Conservation (phyloP, 2,797 vertebrate genomes). For the Coilia nasus region DNA sequence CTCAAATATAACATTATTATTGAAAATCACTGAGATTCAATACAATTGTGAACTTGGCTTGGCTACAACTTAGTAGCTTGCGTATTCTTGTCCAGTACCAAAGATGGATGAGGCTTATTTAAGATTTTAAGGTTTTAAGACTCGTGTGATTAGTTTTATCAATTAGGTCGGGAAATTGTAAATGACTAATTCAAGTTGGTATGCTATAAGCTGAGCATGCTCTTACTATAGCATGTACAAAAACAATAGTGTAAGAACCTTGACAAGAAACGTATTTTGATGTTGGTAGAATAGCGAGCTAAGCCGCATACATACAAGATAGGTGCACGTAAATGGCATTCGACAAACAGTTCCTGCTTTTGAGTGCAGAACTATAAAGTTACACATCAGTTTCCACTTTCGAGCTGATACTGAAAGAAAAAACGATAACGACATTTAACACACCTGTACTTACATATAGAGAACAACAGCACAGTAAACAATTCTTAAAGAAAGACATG, state of each 20-base stretch:
- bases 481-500: background rate
- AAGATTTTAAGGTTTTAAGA: background rate
- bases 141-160: background rate
- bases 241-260: background rate
- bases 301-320: background rate
- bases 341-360: conserved; percentile 46
- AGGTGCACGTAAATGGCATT: conserved; percentile 4
- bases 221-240: background rate
- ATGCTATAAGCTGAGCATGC: background rate
- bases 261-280: background rate
- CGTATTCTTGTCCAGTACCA: background rate
- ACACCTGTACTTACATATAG: background rate
- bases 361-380: conserved; percentile 42
- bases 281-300: background rate
- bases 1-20: background rate
- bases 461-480: background rate
- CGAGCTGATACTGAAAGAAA: background rate
- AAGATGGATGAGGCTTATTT: background rate
- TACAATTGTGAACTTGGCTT: background rate
- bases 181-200: background rate
- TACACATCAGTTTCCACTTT: conserved; percentile 31
- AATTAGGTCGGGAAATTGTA: background rate
- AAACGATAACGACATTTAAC: background rate
- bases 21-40: background rate
- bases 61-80: background rate